phyloP scores from a whole-genome alignment of 2,797 vertebrate species.

The Erithacus rubecula region DNA sequence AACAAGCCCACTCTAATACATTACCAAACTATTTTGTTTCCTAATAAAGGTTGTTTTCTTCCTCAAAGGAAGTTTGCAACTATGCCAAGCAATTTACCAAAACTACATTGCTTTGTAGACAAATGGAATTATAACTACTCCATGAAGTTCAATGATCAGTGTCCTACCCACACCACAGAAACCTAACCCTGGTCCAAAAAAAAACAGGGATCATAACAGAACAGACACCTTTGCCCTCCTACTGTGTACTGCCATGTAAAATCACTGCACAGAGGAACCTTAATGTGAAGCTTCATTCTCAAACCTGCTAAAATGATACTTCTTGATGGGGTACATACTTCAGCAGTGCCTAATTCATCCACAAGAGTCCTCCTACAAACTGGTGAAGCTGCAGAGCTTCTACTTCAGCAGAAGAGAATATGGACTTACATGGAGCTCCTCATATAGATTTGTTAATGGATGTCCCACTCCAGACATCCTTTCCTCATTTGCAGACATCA shows the following conservation, averaged over 20 bases:
- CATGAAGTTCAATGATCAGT: neutral
- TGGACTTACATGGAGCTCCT: fast-evolving
- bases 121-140: neutral
- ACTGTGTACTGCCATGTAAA: neutral
- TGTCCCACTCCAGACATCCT: neutral
- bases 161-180: neutral
- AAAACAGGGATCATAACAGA: neutral
- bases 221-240: neutral
- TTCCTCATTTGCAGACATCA: neutral
- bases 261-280: neutral
- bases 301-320: neutral
- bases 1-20: neutral
- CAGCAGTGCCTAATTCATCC: neutral
- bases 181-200: neutral
- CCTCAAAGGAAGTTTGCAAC: neutral
- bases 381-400: neutral
- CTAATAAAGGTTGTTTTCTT: neutral
- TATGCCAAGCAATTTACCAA: neutral
- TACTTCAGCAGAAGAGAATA: neutral
- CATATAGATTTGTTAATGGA: neutral
- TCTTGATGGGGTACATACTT: neutral
- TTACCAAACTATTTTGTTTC: neutral
- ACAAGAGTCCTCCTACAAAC: neutral
- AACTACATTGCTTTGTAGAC: neutral
- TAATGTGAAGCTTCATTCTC: neutral